Evolutionary conservation across 2,113 vertebrate genomes (phyloP).

Genomic region (Zosterops borbonicus): DNA sequence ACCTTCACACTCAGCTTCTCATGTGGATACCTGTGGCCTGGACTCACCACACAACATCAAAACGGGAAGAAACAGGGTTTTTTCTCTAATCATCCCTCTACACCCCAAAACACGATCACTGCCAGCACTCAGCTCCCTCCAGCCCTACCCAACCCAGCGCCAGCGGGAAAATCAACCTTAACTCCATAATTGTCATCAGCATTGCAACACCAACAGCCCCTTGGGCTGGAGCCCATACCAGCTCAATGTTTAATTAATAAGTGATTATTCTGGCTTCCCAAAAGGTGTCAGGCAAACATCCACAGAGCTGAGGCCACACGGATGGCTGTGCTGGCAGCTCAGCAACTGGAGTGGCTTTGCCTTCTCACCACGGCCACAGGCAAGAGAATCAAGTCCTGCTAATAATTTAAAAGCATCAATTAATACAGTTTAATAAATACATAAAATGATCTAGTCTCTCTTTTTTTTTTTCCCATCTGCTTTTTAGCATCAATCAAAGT

Average conservation of each 20-base stretch:
- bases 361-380: neutral
- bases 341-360: neutral
- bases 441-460: constrained; percentile 44
- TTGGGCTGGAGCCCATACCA: neutral
- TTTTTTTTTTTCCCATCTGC: neutral
- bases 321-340: neutral
- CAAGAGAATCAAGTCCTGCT: constrained; percentile 44
- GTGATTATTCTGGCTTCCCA: neutral
- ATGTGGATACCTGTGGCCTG: neutral
- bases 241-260: neutral
- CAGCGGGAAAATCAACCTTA: constrained; percentile 32
- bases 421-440: constrained; percentile 75
- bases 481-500: constrained; percentile 60
- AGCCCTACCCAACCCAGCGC: neutral
- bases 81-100: neutral
- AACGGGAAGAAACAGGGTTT: neutral
- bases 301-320: neutral
- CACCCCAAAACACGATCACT: neutral
- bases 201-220: neutral
- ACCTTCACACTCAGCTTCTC: neutral
- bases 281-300: neutral
- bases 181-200: neutral
- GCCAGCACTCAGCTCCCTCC: neutral
- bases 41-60: neutral
- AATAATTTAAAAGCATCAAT: constrained; percentile 68